A percentile compares a stretch with the other conserved stretches of the same genome.
Conservation (phyloP, 1,140 invertebrate genomes). For the Elymnias hypermnestra region DNA sequence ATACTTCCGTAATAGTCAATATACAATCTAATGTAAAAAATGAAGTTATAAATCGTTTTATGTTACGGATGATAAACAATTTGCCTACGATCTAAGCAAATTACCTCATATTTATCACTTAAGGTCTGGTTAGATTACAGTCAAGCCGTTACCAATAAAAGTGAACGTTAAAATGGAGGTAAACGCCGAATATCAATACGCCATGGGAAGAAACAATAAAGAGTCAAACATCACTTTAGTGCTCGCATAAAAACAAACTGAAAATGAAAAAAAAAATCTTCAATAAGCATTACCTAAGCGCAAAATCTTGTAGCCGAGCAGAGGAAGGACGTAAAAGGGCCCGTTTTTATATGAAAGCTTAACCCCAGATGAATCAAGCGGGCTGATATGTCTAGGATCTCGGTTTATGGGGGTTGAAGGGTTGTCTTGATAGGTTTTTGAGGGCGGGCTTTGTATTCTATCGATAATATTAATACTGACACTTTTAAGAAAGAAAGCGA, state of each 20-base stretch:
- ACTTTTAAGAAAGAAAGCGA: too few species aligned
- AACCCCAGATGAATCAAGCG: constrained; percentile 30
- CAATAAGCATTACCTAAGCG: constrained; percentile 27
- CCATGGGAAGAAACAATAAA: neutral
- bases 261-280: constrained; percentile 6
- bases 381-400: constrained; percentile 30
- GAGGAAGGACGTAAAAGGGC: constrained; percentile 23
- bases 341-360: constrained; percentile 33
- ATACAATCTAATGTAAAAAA: too few species aligned
- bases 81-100: too few species aligned
- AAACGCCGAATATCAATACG: too few species aligned
- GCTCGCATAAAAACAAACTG: constrained; percentile 5
- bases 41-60: too few species aligned
- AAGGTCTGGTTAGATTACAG: too few species aligned
- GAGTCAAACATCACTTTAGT: neutral
- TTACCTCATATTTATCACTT: too few species aligned
- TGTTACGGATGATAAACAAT: too few species aligned
- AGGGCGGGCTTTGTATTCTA: constrained; percentile 19
- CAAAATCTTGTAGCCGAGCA: constrained; percentile 27
- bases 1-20: too few species aligned
- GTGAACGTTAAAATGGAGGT: too few species aligned
- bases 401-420: constrained; percentile 31
- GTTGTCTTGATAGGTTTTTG: constrained; percentile 26
- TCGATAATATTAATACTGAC: too few species aligned
- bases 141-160: too few species aligned